Evolutionary conservation across 2,797 vertebrate species (phyloP), one percentile per base, ranked within the genome.

Genomic region (Diglossa cyanea): DNA sequence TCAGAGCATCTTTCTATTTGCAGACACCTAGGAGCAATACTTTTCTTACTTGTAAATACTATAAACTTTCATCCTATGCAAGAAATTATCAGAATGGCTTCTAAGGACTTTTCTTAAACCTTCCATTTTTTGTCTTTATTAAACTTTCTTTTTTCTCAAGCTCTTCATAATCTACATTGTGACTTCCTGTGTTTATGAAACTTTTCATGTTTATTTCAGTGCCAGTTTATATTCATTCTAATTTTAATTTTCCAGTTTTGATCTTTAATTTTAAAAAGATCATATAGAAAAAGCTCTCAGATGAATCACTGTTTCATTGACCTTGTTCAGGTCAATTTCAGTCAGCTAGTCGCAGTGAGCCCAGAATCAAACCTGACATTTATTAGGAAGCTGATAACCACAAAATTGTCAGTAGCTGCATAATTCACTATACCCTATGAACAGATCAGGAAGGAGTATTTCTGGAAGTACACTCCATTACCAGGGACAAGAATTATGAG

Each of bases 121-220:
- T 96, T 85, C 90, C 83, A 78, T 96, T 91, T 88, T 96, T 95
- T 93, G 63, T 96, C 88, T 97, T 94, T 96, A 96, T 96, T 97
- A 96, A 96, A 92, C 86, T 94, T 97, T 31, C 91, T 96, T 86
- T 96, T 96, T 96, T 90, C 95, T 97, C 91, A 95, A 86, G 61
- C 87, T 96, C 94, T 86, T 96, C 85, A 86, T 97, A 90, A 94
- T 85, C 92, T 97, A 74, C 95, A 95, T 96, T 93, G 60, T 97
- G 85, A 95, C 88, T 97, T 97, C 66, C 88, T 96, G 53, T 95
- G 80, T 95, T 96, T 95, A 70, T 91, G 84, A 97, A 96, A 95
- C 57, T 73, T 90, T 42, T 82, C 82, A 94, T 91, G 91, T 96
- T 91, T 94, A 95, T 97, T 93, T 67, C 74, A 96, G 60, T 93